Evolutionary conservation across 2,797 vertebrate species (phyloP), one percentile per base, ranked within the genome.

Genomic region (Notoglanidium macrostoma): DNA sequence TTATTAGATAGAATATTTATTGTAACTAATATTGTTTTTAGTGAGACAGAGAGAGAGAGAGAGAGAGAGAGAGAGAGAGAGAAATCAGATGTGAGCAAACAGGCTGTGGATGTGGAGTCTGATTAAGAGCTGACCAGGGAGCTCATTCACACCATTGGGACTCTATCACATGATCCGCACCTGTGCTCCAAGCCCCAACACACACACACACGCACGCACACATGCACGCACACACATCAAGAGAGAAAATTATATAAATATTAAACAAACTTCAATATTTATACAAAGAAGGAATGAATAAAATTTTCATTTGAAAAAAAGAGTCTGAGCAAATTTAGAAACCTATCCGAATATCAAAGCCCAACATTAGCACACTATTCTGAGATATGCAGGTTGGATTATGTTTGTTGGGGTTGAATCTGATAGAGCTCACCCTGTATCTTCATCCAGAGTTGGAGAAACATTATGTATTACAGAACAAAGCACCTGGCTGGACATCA

Each of bases 121-220:
- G 91, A 92, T 90, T 87, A 90, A 90, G 91, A 88, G 87, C 84
- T 89, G 88, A 90, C 84, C 88, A 79, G 89, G 84, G 88, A 89
- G 87, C 80, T 91, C 90, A 90, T 91, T 91, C 90, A 90, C 83
- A 77, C 81, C 74, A 80, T 87, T 88, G 86, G 73, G 73, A 51
- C 12, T 91, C 35, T 44, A 46, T 72, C 89, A 84, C 84, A 79
- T 77, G 21, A 79, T 76, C 73, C 85, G 80, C 91, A 92, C 91
- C 91, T 92, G 90, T 89, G 88, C 73, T 67, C 86, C 68, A 9
- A 1, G 11, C 51, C 1, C 55, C 17, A 35, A 59, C n/a, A 5
- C 63, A 68, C 55, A 49, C 35, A n/a, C 59, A 82, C 35, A 46
- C 79, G 15, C 61, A 49, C 59, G 26, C 55, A 54, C 61, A 87